phyloP scores from a whole-genome alignment of 1,140 invertebrate species.

The Lepidostoma basale region DNA sequence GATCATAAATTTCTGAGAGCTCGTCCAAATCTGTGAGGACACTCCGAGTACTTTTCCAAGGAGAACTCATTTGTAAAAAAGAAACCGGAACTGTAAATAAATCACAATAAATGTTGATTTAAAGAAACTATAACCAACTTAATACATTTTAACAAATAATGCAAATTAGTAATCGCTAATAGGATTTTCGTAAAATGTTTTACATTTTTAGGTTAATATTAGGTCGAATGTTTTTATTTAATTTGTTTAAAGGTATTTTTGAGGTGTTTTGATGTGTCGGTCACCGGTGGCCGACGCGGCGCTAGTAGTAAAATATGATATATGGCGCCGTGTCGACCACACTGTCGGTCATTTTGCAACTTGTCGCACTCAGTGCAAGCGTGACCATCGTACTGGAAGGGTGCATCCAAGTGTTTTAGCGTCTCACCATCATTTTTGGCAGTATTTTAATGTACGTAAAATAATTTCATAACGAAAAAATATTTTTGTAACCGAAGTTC shows the following conservation, averaged over 20 bases:
- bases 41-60: background rate
- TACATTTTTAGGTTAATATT: background rate
- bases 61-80: background rate
- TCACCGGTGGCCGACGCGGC: too few relatives aligned
- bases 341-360: background rate
- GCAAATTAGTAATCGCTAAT: too few relatives aligned
- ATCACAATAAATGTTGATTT: too few relatives aligned
- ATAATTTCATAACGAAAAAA: background rate
- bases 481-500: background rate
- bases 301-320: too few relatives aligned
- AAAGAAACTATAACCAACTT: too few relatives aligned
- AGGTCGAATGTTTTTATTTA: background rate
- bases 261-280: background rate
- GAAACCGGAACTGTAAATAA: too few relatives aligned
- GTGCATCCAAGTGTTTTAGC: background rate
- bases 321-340: too few relatives aligned
- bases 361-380: too few relatives aligned
- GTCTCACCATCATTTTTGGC: background rate
- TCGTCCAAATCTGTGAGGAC: background rate
- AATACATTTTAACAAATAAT: too few relatives aligned
- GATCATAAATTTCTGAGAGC: background rate
- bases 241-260: background rate
- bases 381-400: background rate
- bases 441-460: background rate
- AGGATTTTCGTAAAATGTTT: too few relatives aligned